phyloP scores from a whole-genome alignment of 2,113 vertebrate species.

The Pampusana beccarii region DNA sequence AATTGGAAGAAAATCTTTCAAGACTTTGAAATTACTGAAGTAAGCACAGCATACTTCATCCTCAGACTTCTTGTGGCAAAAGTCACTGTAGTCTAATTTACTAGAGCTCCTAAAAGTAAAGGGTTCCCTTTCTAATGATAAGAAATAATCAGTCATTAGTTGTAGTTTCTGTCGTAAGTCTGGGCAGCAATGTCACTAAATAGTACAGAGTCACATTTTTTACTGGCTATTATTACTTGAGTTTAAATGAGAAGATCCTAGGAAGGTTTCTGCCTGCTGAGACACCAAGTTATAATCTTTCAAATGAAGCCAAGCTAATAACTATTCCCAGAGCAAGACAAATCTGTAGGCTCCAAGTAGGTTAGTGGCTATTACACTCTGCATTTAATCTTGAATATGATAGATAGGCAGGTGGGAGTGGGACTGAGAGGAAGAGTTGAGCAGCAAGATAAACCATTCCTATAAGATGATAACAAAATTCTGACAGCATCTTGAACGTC shows the following conservation, averaged over 20 bases:
- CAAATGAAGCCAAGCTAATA: constrained; percentile 37
- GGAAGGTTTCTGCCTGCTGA: constrained; percentile 13
- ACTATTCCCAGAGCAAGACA: constrained; percentile 16
- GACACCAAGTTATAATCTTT: constrained; percentile 20
- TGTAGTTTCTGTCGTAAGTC: not conserved
- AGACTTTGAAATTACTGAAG: not conserved
- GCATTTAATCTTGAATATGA: constrained; percentile 17
- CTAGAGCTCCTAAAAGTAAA: constrained; percentile 5
- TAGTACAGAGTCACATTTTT: constrained; percentile 13
- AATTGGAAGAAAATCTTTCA: constrained; percentile 1
- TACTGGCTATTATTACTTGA: not conserved
- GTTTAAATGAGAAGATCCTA: constrained; percentile 25
- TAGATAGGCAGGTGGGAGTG: not conserved
- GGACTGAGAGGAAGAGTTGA: not conserved
- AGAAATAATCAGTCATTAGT: constrained; percentile 31
- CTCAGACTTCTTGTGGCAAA: not conserved
- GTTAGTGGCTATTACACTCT: constrained; percentile 17
- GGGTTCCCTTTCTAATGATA: constrained; percentile 1
- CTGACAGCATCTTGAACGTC: not conserved
- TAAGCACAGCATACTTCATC: not conserved
- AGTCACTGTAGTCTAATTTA: not conserved
- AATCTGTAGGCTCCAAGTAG: constrained; percentile 27
- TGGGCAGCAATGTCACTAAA: constrained; percentile 4
- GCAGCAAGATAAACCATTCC: not conserved
- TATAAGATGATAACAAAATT: not conserved